Evolutionary conservation across 2,888 invertebrate genomes (phyloP), one percentile per base, ranked within the genome.

Genomic region (Drosophila buzzatii): DNA sequence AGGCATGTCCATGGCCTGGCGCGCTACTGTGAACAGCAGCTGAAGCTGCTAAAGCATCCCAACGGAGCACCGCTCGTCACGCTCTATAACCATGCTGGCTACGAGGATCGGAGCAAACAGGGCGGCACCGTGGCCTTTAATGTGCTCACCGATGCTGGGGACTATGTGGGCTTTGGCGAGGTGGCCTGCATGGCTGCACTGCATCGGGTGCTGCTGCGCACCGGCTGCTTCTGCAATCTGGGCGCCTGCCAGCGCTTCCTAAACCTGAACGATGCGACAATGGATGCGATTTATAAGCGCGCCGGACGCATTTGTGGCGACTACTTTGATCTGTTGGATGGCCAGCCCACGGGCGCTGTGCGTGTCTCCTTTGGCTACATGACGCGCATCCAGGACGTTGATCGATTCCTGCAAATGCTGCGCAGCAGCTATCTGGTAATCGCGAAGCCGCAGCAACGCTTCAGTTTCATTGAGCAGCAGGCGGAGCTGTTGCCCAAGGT

Each of bases 161-260:
- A 95, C 47, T 96, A 95, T 92, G 95, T 99, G 82, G 99, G 99
- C 58, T 99, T 96, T 94, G 95, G 97, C 70, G 98, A 99, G 96
- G 97, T 99, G 69, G 95, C 97, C 88, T 97, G 98, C 89, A 95
- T 99, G 94, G 97, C 98, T 0, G 96, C 97, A 79, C 93, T 98
- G 60, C 96, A 97, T 91, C 96, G 96, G 82, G 96, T 99, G 58
- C 96, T 96, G 81, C 92, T 99, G 45, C 95, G 99, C 75, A 98
- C 98, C 2, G 99, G 99, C 0, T 99, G 99, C 92, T 98, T 99
- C 92, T 99, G 99, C 92, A 99, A 99, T 93, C 96, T 98, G 2
- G 99, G 99, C 16, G 97, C 98, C 2, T 99, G 99, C 91, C 97
- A 98, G 91, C 94, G 95, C 56, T 96, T 97, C 89, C 93, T 99